A percentile compares a stretch with the other conserved stretches of the same genome.
Conservation (phyloP, 1,140 invertebrate species). For the Conus betulinus region DNA sequence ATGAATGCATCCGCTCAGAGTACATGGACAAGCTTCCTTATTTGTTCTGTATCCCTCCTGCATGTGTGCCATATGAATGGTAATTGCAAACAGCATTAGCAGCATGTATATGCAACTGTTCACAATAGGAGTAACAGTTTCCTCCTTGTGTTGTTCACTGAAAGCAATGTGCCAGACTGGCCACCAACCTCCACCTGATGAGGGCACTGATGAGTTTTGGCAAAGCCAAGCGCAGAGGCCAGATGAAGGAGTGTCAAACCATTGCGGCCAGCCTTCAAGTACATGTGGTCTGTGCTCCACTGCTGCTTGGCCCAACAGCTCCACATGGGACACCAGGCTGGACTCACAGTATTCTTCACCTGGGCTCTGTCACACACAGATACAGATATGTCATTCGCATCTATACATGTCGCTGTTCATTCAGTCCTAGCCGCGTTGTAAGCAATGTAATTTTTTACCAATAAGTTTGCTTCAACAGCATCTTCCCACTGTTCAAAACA, state of each 20-base stretch:
- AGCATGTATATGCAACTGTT: neutral
- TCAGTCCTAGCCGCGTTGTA: too few species aligned
- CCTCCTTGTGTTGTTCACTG: neutral
- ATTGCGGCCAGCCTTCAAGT: constrained; percentile 71
- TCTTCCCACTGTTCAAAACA: too few species aligned
- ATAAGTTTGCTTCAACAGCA: too few species aligned
- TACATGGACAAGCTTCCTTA: too few species aligned
- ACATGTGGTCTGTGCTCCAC: constrained; percentile 55
- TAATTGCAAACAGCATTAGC: neutral
- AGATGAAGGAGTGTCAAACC: constrained; percentile 89
- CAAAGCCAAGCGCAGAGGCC: constrained; percentile 91
- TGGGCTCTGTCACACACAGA: neutral
- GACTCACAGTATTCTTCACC: constrained; percentile 58
- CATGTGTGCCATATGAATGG: too few species aligned
- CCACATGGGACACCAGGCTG: constrained; percentile 72
- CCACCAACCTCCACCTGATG: constrained; percentile 71
- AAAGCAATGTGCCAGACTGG: neutral
- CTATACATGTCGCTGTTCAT: too few species aligned
- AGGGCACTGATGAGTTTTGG: constrained; percentile 72
- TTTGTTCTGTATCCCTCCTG: too few species aligned
- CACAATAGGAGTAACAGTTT: neutral
- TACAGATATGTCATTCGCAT: too few species aligned
- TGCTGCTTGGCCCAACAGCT: constrained; percentile 53
- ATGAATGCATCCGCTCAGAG: too few species aligned
- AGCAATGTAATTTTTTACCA: too few species aligned